These are phyloP conservation scores for Pipistrellus pipistrellus DNA, from an alignment of 2,797 vertebrate species.

Conservation along the genomic window DNA sequence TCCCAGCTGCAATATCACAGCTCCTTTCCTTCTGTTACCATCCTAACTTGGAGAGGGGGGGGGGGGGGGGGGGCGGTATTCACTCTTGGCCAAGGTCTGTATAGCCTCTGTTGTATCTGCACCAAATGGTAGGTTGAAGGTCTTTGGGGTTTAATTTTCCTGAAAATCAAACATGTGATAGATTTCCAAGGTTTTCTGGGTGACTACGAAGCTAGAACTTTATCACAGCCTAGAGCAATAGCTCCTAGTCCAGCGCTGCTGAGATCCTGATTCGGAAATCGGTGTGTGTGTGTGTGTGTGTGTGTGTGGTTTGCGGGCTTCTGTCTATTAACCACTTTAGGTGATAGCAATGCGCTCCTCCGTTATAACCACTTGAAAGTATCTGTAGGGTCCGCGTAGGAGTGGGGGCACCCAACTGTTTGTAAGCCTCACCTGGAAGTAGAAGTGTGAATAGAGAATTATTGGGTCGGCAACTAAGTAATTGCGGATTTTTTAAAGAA, in stretches of 20 bases:
- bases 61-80: not conserved
- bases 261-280: not conserved
- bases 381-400: not conserved
- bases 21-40: not conserved
- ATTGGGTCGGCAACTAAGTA: no score
- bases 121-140: not conserved
- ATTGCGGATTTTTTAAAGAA: no score
- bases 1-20: not conserved
- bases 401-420: not conserved
- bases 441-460: not conserved
- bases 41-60: slow-evolving; percentile 23
- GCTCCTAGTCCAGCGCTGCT: not conserved
- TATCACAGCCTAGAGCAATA: not conserved
- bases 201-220: not conserved
- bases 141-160: not conserved
- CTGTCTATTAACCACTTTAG: not conserved
- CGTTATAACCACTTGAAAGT: not conserved
- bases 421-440: not conserved
- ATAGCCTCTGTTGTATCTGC: not conserved
- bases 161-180: not conserved
- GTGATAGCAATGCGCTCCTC: not conserved
- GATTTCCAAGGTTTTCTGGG: slow-evolving; percentile 26
- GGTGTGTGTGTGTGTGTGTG: not conserved
- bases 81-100: not conserved
- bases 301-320: not conserved